These are phyloP conservation scores for Psephotus haematonotus DNA, from an alignment of 2,113 vertebrate genomes.

Conservation along the genomic window DNA sequence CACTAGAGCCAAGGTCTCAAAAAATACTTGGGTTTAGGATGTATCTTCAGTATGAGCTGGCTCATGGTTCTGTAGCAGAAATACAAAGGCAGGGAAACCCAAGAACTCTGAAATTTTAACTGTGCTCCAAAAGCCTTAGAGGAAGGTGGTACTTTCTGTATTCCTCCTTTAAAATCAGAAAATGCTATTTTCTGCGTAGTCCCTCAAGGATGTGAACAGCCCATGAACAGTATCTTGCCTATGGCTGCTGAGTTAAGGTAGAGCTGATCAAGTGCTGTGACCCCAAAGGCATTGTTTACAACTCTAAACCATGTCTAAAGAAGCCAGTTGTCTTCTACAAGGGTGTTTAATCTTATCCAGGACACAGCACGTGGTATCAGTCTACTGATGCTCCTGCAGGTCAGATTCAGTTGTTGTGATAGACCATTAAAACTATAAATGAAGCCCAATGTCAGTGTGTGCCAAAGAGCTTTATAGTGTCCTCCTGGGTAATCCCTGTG, in stretches of 20 bases:
- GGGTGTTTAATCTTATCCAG: background rate
- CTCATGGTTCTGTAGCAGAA: background rate
- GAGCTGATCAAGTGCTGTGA: background rate
- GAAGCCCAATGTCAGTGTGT: accelerated
- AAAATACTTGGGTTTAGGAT: accelerated
- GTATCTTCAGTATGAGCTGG: background rate
- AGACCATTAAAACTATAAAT: background rate
- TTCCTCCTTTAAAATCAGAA: background rate
- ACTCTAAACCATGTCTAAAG: accelerated
- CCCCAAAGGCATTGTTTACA: too few relatives aligned
- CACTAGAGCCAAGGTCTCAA: background rate
- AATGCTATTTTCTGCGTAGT: accelerated
- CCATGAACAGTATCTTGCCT: accelerated
- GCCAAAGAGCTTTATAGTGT: background rate
- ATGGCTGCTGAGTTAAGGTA: background rate
- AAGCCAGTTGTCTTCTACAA: accelerated
- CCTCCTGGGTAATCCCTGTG: background rate
- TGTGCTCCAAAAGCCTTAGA: background rate
- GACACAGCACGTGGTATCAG: accelerated
- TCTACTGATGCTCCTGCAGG: background rate
- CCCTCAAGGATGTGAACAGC: background rate
- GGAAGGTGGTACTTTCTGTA: background rate
- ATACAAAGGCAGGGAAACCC: background rate
- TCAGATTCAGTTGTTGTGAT: accelerated
- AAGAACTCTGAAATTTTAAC: accelerated